These are phyloP conservation scores for Caerostris extrusa DNA, from an alignment of 1,140 invertebrate species.

Conservation along the genomic window DNA sequence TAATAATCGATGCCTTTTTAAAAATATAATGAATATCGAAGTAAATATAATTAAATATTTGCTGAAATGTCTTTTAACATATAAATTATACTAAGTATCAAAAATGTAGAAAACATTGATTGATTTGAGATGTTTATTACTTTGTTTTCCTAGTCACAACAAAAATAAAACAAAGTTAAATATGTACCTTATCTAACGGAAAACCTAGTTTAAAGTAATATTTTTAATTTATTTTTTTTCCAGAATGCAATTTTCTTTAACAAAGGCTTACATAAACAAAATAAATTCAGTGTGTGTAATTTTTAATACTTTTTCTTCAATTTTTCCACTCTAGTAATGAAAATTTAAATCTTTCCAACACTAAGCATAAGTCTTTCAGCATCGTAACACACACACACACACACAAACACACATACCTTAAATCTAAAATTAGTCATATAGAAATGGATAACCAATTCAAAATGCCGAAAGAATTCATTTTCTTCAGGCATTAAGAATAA, in stretches of 20 bases:
- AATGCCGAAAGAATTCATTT: conserved; percentile 5
- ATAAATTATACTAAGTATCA: no score
- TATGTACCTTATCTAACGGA: neutral
- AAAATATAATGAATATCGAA: no score
- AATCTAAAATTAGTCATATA: neutral
- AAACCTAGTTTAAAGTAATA: neutral
- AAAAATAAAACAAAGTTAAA: no score
- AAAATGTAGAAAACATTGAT: no score
- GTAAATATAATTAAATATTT: no score
- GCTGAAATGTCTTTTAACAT: no score
- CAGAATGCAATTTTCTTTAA: neutral
- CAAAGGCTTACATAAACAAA: neutral
- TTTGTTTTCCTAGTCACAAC: no score
- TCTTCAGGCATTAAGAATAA: neutral
- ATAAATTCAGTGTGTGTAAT: neutral
- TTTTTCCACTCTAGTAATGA: neutral
- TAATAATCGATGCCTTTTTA: no score
- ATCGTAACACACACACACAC: neutral
- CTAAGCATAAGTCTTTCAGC: neutral
- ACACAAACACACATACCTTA: neutral
- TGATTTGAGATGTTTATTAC: no score
- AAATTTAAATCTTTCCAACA: neutral
- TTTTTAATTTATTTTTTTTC: neutral
- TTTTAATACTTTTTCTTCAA: neutral
- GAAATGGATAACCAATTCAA: conserved; percentile 25